These are phyloP conservation scores for Solen grandis DNA, from an alignment of 1,140 invertebrate species.

Conservation along the genomic window DNA sequence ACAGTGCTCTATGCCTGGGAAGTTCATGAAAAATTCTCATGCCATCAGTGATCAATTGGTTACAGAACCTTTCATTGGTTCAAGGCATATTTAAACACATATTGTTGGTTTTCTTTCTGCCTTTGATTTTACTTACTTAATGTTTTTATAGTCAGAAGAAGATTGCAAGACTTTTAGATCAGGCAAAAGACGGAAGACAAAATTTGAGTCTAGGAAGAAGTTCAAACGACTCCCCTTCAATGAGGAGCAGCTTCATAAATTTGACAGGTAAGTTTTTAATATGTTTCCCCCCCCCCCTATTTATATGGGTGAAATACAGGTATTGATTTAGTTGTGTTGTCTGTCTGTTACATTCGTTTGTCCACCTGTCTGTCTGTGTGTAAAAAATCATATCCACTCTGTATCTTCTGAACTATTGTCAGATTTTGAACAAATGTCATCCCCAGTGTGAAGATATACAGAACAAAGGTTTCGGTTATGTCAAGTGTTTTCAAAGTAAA, in stretches of 20 bases:
- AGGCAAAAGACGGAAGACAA: slow-evolving; percentile 16
- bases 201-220: not conserved
- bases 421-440: not conserved
- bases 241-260: slow-evolving; percentile 44
- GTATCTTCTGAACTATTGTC: not conserved
- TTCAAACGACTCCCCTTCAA: slow-evolving; percentile 1
- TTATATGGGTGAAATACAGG: not conserved
- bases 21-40: too few relatives aligned
- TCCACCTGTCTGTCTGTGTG: not conserved
- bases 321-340: not conserved
- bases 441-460: too few relatives aligned
- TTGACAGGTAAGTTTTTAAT: slow-evolving; percentile 34
- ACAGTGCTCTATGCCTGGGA: not conserved
- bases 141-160: slow-evolving; percentile 40
- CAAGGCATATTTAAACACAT: not conserved
- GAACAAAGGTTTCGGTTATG: too few relatives aligned
- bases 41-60: too few relatives aligned
- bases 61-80: not conserved
- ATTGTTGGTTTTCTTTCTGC: not conserved
- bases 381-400: not conserved
- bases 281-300: not conserved
- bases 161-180: slow-evolving; percentile 15
- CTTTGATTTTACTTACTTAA: not conserved
- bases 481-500: too few relatives aligned
- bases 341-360: not conserved